phyloP scores from a whole-genome alignment of 2,888 invertebrate genomes.

The Pyrrhosoma nymphula region DNA sequence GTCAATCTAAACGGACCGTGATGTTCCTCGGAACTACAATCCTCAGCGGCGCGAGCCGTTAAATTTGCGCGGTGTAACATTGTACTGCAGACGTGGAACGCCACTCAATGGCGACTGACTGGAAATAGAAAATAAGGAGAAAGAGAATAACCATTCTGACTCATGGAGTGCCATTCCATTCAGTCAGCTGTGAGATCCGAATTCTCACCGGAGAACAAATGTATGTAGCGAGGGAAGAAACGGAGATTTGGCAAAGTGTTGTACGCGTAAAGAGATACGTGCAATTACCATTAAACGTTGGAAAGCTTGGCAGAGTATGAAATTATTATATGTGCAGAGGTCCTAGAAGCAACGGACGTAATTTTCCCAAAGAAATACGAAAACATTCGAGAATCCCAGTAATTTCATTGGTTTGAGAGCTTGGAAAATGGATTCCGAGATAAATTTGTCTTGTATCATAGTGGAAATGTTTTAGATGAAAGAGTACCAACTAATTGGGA shows the following conservation, averaged over 20 bases:
- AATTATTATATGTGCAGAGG: no score
- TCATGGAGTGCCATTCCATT: neutral
- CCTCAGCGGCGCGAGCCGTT: conserved; percentile 18
- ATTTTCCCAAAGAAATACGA: no score
- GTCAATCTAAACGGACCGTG: neutral
- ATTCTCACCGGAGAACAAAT: neutral
- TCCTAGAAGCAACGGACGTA: no score
- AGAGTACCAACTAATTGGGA: no score
- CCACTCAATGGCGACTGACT: neutral
- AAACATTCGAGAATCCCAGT: no score
- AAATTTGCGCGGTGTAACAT: neutral
- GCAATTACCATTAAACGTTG: neutral
- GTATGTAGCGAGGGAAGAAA: neutral
- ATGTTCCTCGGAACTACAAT: neutral
- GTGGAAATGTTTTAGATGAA: no score
- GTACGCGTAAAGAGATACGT: neutral
- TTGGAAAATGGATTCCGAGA: no score
- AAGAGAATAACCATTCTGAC: neutral
- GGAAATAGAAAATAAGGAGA: neutral
- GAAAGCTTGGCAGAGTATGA: no score
- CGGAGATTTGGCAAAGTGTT: neutral
- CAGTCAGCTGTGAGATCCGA: neutral
- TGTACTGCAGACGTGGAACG: neutral
- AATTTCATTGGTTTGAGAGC: no score
- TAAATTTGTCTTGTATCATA: no score